Conservation (phyloP, 92 coral and sea anemone genomes). For the Montipora capitata region DNA sequence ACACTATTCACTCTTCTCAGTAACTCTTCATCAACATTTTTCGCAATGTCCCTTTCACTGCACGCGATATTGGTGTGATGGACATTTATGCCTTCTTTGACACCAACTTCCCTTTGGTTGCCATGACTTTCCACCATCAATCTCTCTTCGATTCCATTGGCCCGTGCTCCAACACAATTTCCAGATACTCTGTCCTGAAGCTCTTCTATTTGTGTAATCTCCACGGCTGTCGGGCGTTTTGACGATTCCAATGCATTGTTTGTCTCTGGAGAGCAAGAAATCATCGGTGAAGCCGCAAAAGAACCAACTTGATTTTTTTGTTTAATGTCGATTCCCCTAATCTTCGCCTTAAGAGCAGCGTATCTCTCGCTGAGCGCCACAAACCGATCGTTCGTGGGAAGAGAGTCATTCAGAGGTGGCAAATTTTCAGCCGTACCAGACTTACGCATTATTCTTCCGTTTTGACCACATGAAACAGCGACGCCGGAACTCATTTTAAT, state of each 20-base stretch:
- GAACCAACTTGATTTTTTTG: constrained; percentile 9
- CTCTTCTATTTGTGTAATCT: neutral
- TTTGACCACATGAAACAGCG: constrained; percentile 5
- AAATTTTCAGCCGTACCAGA: neutral
- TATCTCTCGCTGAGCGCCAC: constrained; percentile 82
- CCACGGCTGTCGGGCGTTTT: constrained; percentile 26
- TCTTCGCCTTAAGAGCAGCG: constrained; percentile 61
- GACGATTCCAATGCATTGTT: neutral
- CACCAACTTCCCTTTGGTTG: neutral
- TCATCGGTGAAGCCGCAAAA: neutral
- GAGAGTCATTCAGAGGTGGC: constrained; percentile 20
- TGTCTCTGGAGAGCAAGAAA: neutral
- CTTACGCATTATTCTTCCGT: constrained; percentile 15
- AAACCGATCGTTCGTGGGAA: constrained; percentile 75
- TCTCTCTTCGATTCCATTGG: neutral
- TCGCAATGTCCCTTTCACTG: neutral
- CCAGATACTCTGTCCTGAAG: neutral
- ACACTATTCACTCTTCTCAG: neutral
- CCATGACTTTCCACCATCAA: neutral
- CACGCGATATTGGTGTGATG: neutral
- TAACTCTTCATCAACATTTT: neutral
- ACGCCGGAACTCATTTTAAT: constrained; percentile 31
- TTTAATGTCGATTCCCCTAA: constrained; percentile 21
- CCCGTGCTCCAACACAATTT: neutral
- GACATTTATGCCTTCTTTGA: neutral